Evolutionary conservation across 53 echinoderm and acorn worm genomes (phyloP), one percentile per base, ranked within the genome.

Genomic region (Actinopyga echinites): DNA sequence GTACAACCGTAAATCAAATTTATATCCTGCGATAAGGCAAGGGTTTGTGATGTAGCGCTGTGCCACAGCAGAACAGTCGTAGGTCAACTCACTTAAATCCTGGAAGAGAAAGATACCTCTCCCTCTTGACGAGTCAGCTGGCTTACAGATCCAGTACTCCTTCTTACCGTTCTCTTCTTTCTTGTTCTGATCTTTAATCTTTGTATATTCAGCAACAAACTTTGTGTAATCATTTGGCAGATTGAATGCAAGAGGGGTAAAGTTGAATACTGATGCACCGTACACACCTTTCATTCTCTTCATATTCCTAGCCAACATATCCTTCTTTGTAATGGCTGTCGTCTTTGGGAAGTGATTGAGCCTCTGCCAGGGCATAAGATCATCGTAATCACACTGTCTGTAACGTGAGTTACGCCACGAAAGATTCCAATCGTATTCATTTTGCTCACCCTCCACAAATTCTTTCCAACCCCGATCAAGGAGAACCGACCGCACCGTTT

Each of bases 151-250:
- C 93, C 93, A 93, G 26, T 82, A 61, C 11, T 87, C 62, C 44
- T 69, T 67, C 59, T 86, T 82, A 13, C 80, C 53, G 20, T 61
- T 82, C 56, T 79, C 86, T 11, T 79, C 86, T 54, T 90, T 87
- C 30, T 75, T 65, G 6, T 74, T 83, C 57, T 85, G 89, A 53
- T 73, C 69, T 42, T 87, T 93, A 30, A 68, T 49, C 17, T 53
- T 66, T 25, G 90, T 87, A 82, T 93, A 93, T 69, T 93, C 93
- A 23, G 93, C 90, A 4, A 93, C 93, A 93, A 93, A 93, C 55
- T 90, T 93, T 6, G 93, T 93, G 67, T 93, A 93, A 74, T 93
- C 93, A 31, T 93, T 93, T 19, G 93, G 93, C 57, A 93, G 65
- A 44, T 90, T 93, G 82, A 93, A 93, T 17, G 84, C 90, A 35